phyloP scores from a whole-genome alignment of 2,888 invertebrate species.

The Entomobrya multifasciata region DNA sequence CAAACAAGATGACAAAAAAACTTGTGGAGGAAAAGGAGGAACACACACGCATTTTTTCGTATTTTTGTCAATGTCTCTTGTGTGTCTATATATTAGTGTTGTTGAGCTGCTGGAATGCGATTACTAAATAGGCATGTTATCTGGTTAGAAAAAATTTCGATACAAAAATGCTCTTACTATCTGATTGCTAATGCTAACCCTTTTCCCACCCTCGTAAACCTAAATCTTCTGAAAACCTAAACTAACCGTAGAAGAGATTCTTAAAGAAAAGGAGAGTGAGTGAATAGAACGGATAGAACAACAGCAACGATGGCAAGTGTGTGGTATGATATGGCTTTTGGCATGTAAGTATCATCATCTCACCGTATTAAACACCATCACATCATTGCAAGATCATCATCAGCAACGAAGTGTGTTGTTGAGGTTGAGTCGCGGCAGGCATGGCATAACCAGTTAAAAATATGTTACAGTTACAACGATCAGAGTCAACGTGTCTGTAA shows the following conservation, averaged over 20 bases:
- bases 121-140: constrained; percentile 20
- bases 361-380: constrained; percentile 26
- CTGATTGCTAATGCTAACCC: too few relatives aligned
- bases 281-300: background rate
- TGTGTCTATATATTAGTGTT: background rate
- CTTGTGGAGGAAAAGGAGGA: too few relatives aligned
- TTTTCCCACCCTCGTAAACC: too few relatives aligned
- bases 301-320: constrained; percentile 13
- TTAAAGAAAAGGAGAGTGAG: background rate
- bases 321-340: constrained; percentile 34
- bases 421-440: background rate
- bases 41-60: constrained; percentile 21
- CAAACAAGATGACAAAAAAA: too few relatives aligned
- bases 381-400: constrained; percentile 22
- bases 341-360: constrained; percentile 22
- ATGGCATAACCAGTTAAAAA: background rate
- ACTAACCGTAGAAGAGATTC: background rate
- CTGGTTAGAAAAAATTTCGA: background rate
- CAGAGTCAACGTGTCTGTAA: constrained; percentile 27
- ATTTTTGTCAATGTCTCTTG: background rate
- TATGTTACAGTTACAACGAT: too few relatives aligned
- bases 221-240: too few relatives aligned
- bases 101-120: constrained; percentile 53
- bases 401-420: background rate
- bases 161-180: background rate